Conservation (phyloP, 2,797 vertebrate genomes). For the Scleropages formosus region DNA sequence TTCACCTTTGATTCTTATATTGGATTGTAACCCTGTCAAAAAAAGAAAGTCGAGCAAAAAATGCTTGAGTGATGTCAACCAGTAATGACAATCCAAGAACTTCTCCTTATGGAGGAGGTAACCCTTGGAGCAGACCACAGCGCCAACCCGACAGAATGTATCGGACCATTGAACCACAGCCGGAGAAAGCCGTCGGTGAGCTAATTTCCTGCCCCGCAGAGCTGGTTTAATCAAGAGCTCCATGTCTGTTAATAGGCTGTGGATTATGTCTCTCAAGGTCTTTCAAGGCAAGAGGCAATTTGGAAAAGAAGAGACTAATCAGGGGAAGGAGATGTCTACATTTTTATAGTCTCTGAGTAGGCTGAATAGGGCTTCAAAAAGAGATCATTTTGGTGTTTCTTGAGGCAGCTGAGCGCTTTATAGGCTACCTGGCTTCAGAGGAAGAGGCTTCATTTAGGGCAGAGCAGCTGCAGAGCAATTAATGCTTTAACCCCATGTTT, state of each 20-base stretch:
- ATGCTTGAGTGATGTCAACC: not conserved
- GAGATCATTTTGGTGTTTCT: constrained; percentile 41
- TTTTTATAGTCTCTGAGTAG: constrained; percentile 26
- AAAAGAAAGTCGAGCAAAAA: not conserved
- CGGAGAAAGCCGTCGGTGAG: not conserved
- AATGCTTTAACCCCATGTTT: constrained; percentile 55
- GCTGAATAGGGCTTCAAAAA: constrained; percentile 34
- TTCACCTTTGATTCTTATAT: too few relatives aligned
- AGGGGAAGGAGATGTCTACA: constrained; percentile 42
- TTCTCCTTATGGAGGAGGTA: not conserved
- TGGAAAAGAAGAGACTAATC: constrained; percentile 44
- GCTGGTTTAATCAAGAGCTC: not conserved
- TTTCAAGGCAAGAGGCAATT: constrained; percentile 33
- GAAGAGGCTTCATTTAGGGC: constrained; percentile 49
- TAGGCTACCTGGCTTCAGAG: constrained; percentile 51
- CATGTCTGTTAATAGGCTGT: not conserved
- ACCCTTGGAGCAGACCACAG: not conserved
- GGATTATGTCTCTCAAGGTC: constrained; percentile 28
- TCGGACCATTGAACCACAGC: not conserved
- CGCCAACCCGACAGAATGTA: not conserved
- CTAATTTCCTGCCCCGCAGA: not conserved
- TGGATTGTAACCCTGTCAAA: too few relatives aligned
- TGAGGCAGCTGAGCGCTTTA: constrained; percentile 43
- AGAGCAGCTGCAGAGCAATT: constrained; percentile 50
- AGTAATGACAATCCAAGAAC: not conserved